phyloP scores from a whole-genome alignment of 2,113 vertebrate genomes.

The Platysteira castanea region DNA sequence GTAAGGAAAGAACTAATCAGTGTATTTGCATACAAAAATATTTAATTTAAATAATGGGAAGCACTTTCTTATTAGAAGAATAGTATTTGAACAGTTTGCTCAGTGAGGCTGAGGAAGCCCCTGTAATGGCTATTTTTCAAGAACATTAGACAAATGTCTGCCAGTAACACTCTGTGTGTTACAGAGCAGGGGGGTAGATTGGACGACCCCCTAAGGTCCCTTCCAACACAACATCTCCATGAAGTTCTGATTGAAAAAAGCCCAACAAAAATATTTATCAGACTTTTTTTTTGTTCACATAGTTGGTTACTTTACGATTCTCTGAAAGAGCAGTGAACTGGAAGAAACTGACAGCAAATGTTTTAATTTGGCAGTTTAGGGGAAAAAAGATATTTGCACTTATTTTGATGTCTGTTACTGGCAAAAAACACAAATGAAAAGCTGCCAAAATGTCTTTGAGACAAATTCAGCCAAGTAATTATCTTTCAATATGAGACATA shows the following conservation, averaged over 20 bases:
- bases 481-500: neutral
- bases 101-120: neutral
- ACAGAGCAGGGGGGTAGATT: neutral
- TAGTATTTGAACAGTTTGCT: neutral
- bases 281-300: neutral
- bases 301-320: slow-evolving; percentile 7
- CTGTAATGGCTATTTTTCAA: neutral
- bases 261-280: neutral
- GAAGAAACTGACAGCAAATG: slow-evolving; percentile 7
- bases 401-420: slow-evolving; percentile 6
- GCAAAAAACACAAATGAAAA: neutral
- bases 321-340: neutral
- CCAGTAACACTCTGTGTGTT: neutral
- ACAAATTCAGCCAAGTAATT: neutral
- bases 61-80: neutral
- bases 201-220: neutral
- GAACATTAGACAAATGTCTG: neutral
- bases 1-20: neutral
- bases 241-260: neutral
- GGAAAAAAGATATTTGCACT: neutral
- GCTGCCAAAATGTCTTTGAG: neutral
- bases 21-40: neutral
- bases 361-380: slow-evolving; percentile 17
- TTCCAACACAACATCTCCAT: neutral
- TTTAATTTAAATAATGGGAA: neutral